These are phyloP conservation scores for Bugula neritina DNA, from an alignment of 2,888 invertebrate species.

Conservation along the genomic window DNA sequence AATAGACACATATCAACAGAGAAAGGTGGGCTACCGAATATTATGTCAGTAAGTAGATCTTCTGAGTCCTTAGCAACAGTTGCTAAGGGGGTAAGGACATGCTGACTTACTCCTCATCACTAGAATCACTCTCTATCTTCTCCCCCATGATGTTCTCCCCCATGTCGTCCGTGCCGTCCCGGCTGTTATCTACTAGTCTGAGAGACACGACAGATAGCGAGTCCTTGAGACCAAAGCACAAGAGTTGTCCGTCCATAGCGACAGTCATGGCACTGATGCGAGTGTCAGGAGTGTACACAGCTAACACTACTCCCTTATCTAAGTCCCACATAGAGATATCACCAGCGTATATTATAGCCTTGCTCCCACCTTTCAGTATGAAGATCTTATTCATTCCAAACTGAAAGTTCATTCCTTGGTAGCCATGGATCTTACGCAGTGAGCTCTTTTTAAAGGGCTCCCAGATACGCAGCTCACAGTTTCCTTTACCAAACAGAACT, in stretches of 20 bases:
- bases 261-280: conserved; percentile 41
- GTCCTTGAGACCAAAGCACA: conserved; percentile 45
- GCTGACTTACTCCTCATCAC: conserved; percentile 32
- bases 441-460: conserved; percentile 38
- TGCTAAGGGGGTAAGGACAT: too few relatives aligned
- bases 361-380: conserved; percentile 37
- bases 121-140: conserved; percentile 28
- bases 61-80: neutral
- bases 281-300: conserved; percentile 48
- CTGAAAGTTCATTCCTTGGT: conserved; percentile 38
- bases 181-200: conserved; percentile 27
- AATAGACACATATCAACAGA: too few relatives aligned
- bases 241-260: conserved; percentile 39
- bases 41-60: neutral
- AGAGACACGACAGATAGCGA: conserved; percentile 37
- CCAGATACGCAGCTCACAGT: conserved; percentile 46
- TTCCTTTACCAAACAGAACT: conserved; percentile 45
- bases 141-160: conserved; percentile 32
- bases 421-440: conserved; percentile 40
- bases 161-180: neutral
- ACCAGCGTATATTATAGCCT: conserved; percentile 45
- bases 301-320: conserved; percentile 36
- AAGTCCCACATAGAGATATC: conserved; percentile 51
- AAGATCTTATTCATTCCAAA: conserved; percentile 41
- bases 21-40: too few relatives aligned